Percentiles rank a stretch among this genome's conserved stretches.
These are phyloP conservation scores for Indicator maculatus DNA, from an alignment of 2,113 vertebrate genomes.

Conservation along the genomic window DNA sequence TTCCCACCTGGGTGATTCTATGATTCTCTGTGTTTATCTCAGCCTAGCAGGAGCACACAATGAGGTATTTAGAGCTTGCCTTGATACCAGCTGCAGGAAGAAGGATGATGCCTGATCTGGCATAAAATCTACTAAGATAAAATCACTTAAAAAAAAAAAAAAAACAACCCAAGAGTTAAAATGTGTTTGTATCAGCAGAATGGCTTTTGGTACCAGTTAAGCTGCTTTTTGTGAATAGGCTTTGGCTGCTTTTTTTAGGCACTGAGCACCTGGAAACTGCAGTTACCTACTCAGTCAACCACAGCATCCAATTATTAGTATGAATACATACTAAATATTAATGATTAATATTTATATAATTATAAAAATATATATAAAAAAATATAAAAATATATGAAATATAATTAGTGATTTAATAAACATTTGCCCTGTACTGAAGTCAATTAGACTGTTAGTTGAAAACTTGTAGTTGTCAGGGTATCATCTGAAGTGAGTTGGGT, in stretches of 20 bases:
- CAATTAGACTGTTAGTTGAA: not conserved
- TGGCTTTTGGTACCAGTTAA: not conserved
- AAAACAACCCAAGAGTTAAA: too few species aligned
- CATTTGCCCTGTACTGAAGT: not conserved
- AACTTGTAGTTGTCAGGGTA: not conserved
- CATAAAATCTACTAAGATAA: constrained; percentile 21
- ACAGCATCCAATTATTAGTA: not conserved
- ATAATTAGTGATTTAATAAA: too few species aligned
- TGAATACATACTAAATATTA: not conserved
- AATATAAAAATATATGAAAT: too few species aligned
- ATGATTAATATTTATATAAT: too few species aligned
- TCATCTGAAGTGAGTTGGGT: not conserved
- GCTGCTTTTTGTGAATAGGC: too few species aligned
- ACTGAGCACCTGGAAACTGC: not conserved
- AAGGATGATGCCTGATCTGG: constrained; percentile 36
- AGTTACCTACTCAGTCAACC: not conserved
- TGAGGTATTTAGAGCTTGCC: constrained; percentile 30
- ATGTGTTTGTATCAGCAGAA: not conserved
- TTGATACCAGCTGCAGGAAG: constrained; percentile 31
- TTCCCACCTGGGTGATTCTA: too few species aligned
- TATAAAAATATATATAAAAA: too few species aligned
- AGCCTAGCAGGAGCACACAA: not conserved
- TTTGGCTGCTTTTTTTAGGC: not conserved
- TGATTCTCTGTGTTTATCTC: not conserved
- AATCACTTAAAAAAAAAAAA: not conserved